Conservation (phyloP, 2,888 invertebrate genomes). For the Cephus spinipes region DNA sequence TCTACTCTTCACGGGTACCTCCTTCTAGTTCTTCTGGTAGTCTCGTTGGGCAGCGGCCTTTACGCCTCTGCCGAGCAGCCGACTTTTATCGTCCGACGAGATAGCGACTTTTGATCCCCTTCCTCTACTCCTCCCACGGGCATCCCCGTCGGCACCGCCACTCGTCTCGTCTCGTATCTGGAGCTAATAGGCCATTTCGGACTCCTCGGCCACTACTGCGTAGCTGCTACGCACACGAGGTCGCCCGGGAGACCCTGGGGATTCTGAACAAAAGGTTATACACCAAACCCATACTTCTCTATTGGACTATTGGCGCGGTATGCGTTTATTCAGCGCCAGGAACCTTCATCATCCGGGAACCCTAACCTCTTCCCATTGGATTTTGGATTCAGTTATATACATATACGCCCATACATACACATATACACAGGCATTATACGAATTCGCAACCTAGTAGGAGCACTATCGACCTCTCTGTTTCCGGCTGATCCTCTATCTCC, state of each 20-base stretch:
- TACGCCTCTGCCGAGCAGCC: neutral
- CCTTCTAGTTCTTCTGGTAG: neutral
- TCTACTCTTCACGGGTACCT: neutral
- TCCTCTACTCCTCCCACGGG: neutral
- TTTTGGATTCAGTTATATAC: neutral
- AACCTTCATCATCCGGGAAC: neutral
- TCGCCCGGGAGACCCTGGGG: neutral
- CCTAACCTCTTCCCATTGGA: neutral
- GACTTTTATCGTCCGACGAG: neutral
- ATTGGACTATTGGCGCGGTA: neutral
- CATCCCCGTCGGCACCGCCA: neutral
- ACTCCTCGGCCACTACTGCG: neutral
- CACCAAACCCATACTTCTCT: neutral
- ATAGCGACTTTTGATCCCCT: conserved; percentile 8
- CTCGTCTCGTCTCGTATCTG: neutral
- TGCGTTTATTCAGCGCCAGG: neutral
- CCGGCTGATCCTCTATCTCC: neutral
- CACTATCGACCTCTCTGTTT: neutral
- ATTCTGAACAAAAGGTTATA: neutral
- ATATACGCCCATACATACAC: neutral
- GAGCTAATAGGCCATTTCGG: neutral
- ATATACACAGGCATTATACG: neutral
- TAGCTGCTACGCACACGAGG: neutral
- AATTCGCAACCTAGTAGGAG: neutral
- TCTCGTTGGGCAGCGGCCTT: neutral